Conservation (phyloP, 2,113 vertebrate genomes). For the Synchiropus splendidus region DNA sequence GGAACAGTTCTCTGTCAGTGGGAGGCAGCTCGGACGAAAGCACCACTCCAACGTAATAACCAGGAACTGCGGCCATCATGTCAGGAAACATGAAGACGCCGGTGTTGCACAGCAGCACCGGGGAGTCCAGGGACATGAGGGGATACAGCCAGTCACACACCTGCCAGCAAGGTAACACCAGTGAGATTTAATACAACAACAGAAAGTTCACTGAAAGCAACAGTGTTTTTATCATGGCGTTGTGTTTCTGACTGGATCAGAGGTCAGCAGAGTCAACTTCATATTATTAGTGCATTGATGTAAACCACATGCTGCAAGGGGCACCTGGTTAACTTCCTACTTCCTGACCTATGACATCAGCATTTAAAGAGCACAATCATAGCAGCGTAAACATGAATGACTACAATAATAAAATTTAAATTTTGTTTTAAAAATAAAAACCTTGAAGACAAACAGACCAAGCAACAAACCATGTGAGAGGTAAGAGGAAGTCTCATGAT, state of each 20-base stretch:
- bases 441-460: too few species aligned
- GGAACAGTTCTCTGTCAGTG: conserved; percentile 76
- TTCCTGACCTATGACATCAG: conserved; percentile 11
- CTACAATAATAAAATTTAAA: not conserved
- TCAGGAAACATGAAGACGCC: conserved; percentile 98
- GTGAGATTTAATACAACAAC: not conserved
- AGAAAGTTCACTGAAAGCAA: not conserved
- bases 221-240: conserved; percentile 19
- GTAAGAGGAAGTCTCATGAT: too few species aligned
- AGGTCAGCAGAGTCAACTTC: conserved; percentile 12
- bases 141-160: conserved; percentile 96
- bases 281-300: conserved; percentile 36
- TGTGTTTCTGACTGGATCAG: conserved; percentile 34
- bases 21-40: conserved; percentile 84
- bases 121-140: conserved; percentile 81
- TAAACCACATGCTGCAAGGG: conserved; percentile 13
- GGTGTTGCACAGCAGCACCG: conserved; percentile 81
- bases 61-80: conserved; percentile 77
- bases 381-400: not conserved
- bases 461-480: too few species aligned
- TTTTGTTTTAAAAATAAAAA: too few species aligned
- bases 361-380: not conserved
- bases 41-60: conserved; percentile 89
- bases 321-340: conserved; percentile 25
- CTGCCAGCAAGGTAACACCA: conserved; percentile 47